These are phyloP conservation scores for Brachionichthys hirsutus DNA, from an alignment of 2,113 vertebrate genomes.

Conservation along the genomic window DNA sequence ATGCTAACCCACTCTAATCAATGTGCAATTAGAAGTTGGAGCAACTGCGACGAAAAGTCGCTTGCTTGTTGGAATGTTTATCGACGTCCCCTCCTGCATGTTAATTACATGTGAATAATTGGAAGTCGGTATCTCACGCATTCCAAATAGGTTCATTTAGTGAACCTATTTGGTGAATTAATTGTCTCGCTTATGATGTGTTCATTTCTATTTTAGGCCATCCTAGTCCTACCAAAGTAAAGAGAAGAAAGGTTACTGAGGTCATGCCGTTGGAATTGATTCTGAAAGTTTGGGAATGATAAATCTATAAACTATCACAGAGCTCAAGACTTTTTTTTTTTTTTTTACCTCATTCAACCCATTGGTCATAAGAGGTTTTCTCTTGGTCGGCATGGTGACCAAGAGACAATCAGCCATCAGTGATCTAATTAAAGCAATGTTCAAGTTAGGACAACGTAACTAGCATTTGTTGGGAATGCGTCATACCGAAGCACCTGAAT, in stretches of 20 bases:
- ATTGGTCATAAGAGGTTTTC: too few species aligned
- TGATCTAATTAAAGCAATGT: too few species aligned
- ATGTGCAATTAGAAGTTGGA: slow-evolving; percentile 52
- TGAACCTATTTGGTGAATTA: not conserved
- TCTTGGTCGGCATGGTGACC: too few species aligned
- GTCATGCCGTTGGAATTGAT: too few species aligned
- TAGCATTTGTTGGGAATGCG: too few species aligned
- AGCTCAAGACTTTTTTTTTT: too few species aligned
- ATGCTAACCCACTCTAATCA: slow-evolving; percentile 38
- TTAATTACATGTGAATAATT: slow-evolving; percentile 47
- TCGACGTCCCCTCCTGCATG: slow-evolving; percentile 31
- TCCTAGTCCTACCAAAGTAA: not conserved
- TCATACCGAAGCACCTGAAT: too few species aligned
- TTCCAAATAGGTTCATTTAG: not conserved
- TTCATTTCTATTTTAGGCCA: not conserved
- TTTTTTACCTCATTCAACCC: too few species aligned
- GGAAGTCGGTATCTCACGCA: not conserved
- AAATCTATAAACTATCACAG: too few species aligned
- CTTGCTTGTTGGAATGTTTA: slow-evolving; percentile 30
- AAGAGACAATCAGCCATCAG: too few species aligned
- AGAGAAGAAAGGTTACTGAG: not conserved
- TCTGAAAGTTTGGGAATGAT: too few species aligned
- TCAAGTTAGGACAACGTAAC: too few species aligned
- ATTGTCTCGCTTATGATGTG: not conserved
- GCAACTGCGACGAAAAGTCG: slow-evolving; percentile 19